Evolutionary conservation across 2,113 vertebrate species (phyloP).

Genomic region (Rallus limicola): DNA sequence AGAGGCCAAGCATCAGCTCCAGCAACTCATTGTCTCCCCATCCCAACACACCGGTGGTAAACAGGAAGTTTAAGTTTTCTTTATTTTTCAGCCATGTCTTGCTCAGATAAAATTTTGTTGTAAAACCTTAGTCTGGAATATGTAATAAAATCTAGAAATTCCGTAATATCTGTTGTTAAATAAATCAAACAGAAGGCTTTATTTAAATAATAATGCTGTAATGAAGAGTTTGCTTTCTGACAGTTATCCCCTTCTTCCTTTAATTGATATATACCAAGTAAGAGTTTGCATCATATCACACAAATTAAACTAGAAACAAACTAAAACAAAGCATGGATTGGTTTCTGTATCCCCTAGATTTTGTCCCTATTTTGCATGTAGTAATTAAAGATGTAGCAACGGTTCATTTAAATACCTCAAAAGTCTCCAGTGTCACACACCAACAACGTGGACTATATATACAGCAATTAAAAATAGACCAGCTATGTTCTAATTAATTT

Average conservation of each 20-base stretch:
- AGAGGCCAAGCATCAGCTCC: not conserved
- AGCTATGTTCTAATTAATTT: not conserved
- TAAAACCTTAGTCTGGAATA: not conserved
- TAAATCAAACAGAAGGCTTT: not conserved
- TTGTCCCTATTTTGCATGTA: not conserved
- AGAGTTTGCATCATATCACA: not conserved
- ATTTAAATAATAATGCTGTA: not conserved
- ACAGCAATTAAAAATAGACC: not conserved
- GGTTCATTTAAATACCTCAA: not conserved
- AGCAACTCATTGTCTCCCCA: not conserved
- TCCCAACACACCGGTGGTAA: accelerated
- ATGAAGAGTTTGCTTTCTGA: not conserved
- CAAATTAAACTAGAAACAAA: not conserved
- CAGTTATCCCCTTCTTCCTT: not conserved
- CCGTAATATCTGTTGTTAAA: not conserved
- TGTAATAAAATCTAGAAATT: not conserved
- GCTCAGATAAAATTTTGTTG: not conserved
- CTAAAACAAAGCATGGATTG: not conserved
- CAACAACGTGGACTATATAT: not conserved
- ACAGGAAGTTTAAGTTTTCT: not conserved
- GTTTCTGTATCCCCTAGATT: not conserved
- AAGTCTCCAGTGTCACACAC: not conserved
- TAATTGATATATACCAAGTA: not conserved
- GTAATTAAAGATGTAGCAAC: not conserved
- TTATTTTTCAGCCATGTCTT: not conserved